Evolutionary conservation across 2,113 vertebrate species (phyloP).

Genomic region (Anolis carolinensis): DNA sequence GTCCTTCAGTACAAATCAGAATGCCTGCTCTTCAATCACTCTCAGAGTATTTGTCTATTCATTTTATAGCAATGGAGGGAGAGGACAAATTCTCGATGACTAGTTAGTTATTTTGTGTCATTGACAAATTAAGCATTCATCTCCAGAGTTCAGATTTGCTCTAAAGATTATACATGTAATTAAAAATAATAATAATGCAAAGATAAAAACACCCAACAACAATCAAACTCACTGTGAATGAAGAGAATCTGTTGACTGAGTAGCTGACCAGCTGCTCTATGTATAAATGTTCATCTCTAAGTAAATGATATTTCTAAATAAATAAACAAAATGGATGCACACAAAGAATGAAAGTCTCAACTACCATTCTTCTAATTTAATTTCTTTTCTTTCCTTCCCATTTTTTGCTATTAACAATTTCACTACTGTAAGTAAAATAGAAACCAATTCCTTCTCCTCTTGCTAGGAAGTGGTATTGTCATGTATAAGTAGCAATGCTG

Average conservation of each 20-base stretch:
- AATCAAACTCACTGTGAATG: conserved; percentile 22
- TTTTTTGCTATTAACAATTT: too few relatives aligned
- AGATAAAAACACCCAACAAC: conserved; percentile 15
- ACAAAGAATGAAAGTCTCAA: neutral
- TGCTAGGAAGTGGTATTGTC: too few relatives aligned
- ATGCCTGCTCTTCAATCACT: conserved; percentile 53
- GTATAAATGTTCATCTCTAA: conserved; percentile 56
- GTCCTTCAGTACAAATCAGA: conserved; percentile 41
- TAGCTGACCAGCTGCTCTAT: conserved; percentile 59
- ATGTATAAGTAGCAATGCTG: too few relatives aligned
- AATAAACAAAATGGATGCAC: rapidly evolving
- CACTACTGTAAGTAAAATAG: too few relatives aligned
- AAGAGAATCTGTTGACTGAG: conserved; percentile 7
- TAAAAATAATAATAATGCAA: conserved; percentile 58
- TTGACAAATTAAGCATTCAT: conserved; percentile 68
- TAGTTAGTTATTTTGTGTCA: conserved; percentile 68
- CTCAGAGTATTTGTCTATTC: conserved; percentile 56
- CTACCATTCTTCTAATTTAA: too few relatives aligned
- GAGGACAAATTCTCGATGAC: conserved; percentile 69
- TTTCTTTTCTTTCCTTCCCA: too few relatives aligned
- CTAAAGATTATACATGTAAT: conserved; percentile 40
- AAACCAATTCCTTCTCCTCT: too few relatives aligned
- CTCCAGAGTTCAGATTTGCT: conserved; percentile 42
- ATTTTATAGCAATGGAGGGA: conserved; percentile 53
- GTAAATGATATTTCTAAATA: conserved; percentile 45